These are phyloP conservation scores for Molanna angustata DNA, from an alignment of 2,888 invertebrate species.

Conservation along the genomic window DNA sequence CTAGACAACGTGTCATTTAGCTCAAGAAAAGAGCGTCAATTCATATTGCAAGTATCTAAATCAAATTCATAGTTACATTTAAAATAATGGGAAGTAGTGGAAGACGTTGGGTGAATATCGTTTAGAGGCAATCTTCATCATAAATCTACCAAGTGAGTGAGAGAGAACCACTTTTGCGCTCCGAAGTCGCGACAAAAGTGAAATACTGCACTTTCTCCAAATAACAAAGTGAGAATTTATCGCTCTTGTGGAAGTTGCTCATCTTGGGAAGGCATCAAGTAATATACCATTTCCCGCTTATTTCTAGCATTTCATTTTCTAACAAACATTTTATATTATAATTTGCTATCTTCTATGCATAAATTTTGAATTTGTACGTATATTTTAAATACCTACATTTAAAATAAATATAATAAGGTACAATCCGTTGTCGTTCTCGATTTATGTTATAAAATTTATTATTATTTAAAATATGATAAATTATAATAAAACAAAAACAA, in stretches of 20 bases:
- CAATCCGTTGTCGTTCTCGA: not conserved
- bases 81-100: too few species aligned
- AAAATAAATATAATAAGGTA: not conserved
- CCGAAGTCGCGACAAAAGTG: constrained; percentile 27
- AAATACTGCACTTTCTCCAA: constrained; percentile 31
- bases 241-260: constrained; percentile 22
- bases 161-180: constrained; percentile 26
- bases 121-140: constrained; percentile 27
- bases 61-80: too few species aligned
- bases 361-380: not conserved
- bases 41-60: too few species aligned
- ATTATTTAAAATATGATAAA: too few species aligned
- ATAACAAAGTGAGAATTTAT: constrained; percentile 31
- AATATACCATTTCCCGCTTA: too few species aligned
- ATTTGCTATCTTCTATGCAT: not conserved
- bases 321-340: too few species aligned
- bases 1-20: too few species aligned
- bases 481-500: too few species aligned
- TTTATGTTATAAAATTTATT: too few species aligned
- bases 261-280: constrained; percentile 1
- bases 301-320: too few species aligned
- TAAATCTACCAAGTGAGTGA: constrained; percentile 24
- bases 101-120: constrained; percentile 16
- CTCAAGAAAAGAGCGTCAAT: too few species aligned
- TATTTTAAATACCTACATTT: not conserved